Percentiles rank a stretch among this genome's conserved stretches.
phyloP scores from a whole-genome alignment of 2,113 vertebrate species.

The Crotalus viridis region DNA sequence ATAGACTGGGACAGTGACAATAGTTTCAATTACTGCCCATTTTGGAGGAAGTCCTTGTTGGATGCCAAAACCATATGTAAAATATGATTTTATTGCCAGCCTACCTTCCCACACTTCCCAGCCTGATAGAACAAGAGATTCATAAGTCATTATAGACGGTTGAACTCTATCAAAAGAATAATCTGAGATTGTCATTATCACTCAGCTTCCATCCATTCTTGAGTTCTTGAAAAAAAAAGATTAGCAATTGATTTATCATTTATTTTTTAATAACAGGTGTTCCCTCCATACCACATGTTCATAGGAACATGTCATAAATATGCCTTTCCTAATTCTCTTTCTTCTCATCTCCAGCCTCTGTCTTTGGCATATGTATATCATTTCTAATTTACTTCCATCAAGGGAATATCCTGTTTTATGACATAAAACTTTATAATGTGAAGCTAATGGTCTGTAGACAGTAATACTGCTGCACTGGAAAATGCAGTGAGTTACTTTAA shows the following conservation, averaged over 20 bases:
- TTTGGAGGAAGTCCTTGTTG: neutral
- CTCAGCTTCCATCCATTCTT: neutral
- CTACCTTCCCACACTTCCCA: neutral
- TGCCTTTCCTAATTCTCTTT: neutral
- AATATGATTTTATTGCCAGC: neutral
- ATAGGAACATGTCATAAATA: fast-evolving
- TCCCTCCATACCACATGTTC: neutral
- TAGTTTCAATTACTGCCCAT: neutral
- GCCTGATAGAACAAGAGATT: neutral
- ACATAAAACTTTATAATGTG: constrained; percentile 44
- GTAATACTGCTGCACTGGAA: neutral
- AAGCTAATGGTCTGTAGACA: constrained; percentile 43
- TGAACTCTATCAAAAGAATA: neutral
- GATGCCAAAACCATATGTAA: neutral
- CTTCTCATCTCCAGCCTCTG: neutral
- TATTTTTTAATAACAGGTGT: neutral
- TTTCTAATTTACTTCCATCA: neutral
- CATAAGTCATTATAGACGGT: neutral
- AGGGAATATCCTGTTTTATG: constrained; percentile 5
- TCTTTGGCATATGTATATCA: neutral
- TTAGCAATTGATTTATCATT: neutral
- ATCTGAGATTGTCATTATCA: neutral
- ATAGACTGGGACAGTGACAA: neutral
- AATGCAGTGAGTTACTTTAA: neutral
- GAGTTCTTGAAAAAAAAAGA: neutral